Evolutionary conservation across 2,797 vertebrate species (phyloP).

Genomic region (Saxicola maurus): DNA sequence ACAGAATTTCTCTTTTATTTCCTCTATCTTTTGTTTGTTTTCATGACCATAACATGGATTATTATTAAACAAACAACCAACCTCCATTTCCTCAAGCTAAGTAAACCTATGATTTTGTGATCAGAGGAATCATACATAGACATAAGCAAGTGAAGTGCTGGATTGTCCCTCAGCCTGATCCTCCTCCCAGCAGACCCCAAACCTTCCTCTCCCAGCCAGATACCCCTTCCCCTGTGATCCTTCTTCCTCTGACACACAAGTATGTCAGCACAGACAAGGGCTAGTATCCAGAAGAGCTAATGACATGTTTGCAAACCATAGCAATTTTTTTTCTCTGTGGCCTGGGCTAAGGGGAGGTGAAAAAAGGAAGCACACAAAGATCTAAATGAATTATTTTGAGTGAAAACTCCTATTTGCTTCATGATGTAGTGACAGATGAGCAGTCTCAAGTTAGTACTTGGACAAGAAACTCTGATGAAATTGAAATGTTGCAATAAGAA

Average conservation of each 20-base stretch:
- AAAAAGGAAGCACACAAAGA: background rate
- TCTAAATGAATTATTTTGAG: background rate
- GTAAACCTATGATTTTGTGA: background rate
- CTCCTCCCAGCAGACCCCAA: background rate
- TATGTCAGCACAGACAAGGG: background rate
- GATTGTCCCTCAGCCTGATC: background rate
- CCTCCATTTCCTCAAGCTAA: background rate
- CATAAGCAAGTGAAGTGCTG: accelerated
- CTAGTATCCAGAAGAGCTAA: background rate
- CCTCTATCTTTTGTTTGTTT: background rate
- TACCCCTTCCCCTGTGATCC: background rate
- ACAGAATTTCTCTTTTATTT: background rate
- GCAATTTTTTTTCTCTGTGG: background rate
- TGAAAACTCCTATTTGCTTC: background rate
- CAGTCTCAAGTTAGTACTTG: background rate
- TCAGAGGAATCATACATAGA: accelerated
- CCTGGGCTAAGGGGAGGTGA: background rate
- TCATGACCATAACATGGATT: background rate
- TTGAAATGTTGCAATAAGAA: background rate
- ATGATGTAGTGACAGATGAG: background rate
- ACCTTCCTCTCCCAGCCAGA: background rate
- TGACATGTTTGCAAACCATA: background rate
- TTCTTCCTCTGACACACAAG: background rate
- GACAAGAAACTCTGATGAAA: constrained; percentile 36
- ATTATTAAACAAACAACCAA: background rate